These are phyloP conservation scores for Morus bassanus DNA, from an alignment of 2,797 vertebrate genomes.

Conservation along the genomic window DNA sequence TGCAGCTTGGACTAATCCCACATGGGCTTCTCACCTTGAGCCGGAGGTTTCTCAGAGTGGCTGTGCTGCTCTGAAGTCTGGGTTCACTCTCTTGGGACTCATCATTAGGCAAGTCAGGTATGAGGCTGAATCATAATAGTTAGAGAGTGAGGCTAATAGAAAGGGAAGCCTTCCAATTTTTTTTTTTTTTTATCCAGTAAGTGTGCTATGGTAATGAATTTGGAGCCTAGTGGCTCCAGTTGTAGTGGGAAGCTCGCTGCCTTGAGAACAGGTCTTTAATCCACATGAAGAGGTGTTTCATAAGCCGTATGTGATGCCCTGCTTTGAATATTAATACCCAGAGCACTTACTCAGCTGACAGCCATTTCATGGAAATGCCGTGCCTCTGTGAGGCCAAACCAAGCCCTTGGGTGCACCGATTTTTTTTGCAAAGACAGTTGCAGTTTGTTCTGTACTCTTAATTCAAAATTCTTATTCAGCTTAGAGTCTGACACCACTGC, in stretches of 20 bases:
- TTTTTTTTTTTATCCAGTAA: background rate
- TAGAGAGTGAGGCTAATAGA: slow-evolving; percentile 21
- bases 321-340: slow-evolving; percentile 59
- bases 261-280: slow-evolving; percentile 41
- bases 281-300: slow-evolving; percentile 42
- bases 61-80: slow-evolving; percentile 8
- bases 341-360: slow-evolving; percentile 35
- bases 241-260: slow-evolving; percentile 16
- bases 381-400: background rate
- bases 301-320: slow-evolving; percentile 26
- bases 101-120: slow-evolving; percentile 31
- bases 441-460: slow-evolving; percentile 18
- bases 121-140: slow-evolving; percentile 31
- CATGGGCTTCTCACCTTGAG: background rate
- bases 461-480: slow-evolving; percentile 35
- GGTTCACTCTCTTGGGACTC: background rate
- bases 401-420: background rate
- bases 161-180: slow-evolving; percentile 2
- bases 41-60: background rate
- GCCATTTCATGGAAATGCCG: background rate
- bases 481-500: slow-evolving; percentile 9
- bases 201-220: slow-evolving; percentile 37
- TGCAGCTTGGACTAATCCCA: background rate
- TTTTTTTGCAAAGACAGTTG: background rate
- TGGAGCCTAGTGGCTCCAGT: slow-evolving; percentile 1